phyloP scores from a whole-genome alignment of 1,140 invertebrate genomes.

The Pteromalus puparum region DNA sequence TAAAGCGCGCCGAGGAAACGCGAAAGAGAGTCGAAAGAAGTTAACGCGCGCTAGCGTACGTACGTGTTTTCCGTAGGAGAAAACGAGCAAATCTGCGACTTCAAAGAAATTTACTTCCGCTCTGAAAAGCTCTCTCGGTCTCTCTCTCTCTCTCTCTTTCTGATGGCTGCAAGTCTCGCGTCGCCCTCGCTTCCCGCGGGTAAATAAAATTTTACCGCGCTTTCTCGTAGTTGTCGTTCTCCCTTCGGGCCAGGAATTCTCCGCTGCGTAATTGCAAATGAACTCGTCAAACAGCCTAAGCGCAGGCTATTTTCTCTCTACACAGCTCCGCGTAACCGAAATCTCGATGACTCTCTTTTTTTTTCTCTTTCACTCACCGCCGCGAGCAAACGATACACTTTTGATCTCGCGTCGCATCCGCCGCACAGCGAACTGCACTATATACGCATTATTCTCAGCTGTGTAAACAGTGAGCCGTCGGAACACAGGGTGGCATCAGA shows the following conservation, averaged over 20 bases:
- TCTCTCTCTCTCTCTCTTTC: too few species aligned
- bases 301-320: background rate
- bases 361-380: too few species aligned
- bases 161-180: background rate
- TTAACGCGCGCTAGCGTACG: too few species aligned
- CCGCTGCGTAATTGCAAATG: constrained; percentile 8
- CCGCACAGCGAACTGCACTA: too few species aligned
- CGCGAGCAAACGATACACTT: background rate
- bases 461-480: too few species aligned
- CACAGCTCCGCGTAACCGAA: too few species aligned
- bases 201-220: constrained; percentile 1
- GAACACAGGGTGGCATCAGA: too few species aligned
- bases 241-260: background rate
- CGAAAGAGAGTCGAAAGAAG: background rate
- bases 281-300: constrained; percentile 20
- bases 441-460: too few species aligned
- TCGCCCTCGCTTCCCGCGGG: background rate
- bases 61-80: background rate
- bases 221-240: background rate
- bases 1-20: background rate
- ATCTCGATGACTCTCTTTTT: too few species aligned
- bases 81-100: background rate
- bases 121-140: background rate
- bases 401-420: background rate
- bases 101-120: constrained; percentile 1